Base-by-base conservation (phyloP, 2,797 vertebrate genomes). In the Scomberomorus guttatus region DNA sequence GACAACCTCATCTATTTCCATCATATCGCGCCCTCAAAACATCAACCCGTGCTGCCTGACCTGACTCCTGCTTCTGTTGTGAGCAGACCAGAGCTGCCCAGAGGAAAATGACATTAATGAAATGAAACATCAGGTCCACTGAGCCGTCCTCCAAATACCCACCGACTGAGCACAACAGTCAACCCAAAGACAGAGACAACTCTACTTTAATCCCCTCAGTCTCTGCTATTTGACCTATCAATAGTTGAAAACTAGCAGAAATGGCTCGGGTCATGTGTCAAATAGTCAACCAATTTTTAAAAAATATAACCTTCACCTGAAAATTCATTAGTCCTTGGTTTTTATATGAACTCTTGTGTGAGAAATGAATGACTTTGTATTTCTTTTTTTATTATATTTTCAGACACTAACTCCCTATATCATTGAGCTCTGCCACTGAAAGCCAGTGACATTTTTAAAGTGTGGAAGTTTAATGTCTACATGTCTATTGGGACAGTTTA, bases 1-100 rank as follows among this genome's bases (percentile, higher is more conserved):
- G 37, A 82, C 65, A 67, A 63, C 11, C 57, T 79, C 58, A 76
- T 82, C 74, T 74, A 64, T 86, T 78, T 81, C 61, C 79, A 74
- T 77, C 66, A 77, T 42, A 46, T 14, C 42, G 64, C 6, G 14
- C 51, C 79, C 80, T 81, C 39, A 81, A 81, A 86, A 68, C 81
- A 79, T 75, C 77, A 66, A 27, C 58, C 25, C 39, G 29, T 24
- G 34, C n/a, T 25, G 39, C n/a, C 52, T 59, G 48, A 66, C 63
- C 27, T 59, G 56, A 61, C 54, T 58, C 11, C 76, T 72, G 65
- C 37, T 13, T 57, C 42, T 34, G 59, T 9, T 44, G 54, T 59
- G 34, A 77, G 17, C 20, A 18, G 55, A n/a, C 39, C 46, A 48
- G 18, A 22, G 72, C 71, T 66, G 58, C 54, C 61, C 63, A 1